These are phyloP conservation scores for Alexandromys fortis DNA, from an alignment of 2,113 vertebrate species.

Conservation along the genomic window DNA sequence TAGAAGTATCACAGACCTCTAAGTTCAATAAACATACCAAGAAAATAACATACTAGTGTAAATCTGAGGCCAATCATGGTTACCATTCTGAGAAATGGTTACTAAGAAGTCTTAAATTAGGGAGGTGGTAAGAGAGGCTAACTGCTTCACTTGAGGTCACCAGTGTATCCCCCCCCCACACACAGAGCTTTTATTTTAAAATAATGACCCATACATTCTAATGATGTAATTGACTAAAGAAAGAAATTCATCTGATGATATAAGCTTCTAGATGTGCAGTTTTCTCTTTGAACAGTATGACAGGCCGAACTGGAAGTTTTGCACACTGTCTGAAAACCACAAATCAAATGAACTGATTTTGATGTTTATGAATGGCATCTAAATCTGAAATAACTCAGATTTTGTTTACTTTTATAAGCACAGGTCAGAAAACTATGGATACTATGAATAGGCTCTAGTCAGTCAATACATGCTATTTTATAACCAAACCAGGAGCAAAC, in stretches of 20 bases:
- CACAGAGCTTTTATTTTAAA: not conserved
- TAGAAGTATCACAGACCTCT: not conserved
- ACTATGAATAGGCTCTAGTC: not conserved
- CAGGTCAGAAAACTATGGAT: not conserved
- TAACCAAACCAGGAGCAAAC: not conserved
- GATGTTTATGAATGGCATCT: not conserved
- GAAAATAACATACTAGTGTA: not conserved
- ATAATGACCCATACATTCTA: not conserved
- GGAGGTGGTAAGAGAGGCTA: not conserved
- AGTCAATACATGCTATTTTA: not conserved
- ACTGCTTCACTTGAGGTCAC: not conserved
- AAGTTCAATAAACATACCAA: not conserved
- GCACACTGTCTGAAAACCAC: not conserved
- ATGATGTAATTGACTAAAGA: constrained; percentile 15
- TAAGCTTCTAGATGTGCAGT: not conserved
- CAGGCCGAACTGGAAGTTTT: not conserved
- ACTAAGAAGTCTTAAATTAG: not conserved
- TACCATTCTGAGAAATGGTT: not conserved
- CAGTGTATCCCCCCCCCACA: not conserved
- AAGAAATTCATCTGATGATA: not conserved
- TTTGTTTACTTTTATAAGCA: not conserved
- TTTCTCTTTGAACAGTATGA: not conserved
- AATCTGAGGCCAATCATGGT: not conserved
- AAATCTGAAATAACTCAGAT: constrained; percentile 35
- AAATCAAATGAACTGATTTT: not conserved